Percentiles rank a stretch among this genome's conserved stretches.
phyloP scores from a whole-genome alignment of 1,140 invertebrate genomes.

The Caenorhabditis briggsae region DNA sequence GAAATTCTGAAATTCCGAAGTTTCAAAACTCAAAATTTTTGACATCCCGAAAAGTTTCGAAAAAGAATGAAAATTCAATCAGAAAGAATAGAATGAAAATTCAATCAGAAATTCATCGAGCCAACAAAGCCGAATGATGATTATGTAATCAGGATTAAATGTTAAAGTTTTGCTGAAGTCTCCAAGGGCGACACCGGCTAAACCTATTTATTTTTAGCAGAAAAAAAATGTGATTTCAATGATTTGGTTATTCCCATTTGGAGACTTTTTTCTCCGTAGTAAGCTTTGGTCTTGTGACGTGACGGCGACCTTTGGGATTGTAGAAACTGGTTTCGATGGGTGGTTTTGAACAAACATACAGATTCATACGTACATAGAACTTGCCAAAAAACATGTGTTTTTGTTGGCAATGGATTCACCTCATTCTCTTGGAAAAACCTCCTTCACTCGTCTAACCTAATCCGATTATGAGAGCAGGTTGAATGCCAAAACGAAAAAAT shows the following conservation, averaged over 20 bases:
- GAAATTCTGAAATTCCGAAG: too few species aligned
- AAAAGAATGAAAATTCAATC: too few species aligned
- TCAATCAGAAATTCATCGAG: neutral
- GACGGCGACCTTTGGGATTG: slow-evolving; percentile 2
- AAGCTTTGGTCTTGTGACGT: too few species aligned
- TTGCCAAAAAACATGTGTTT: too few species aligned
- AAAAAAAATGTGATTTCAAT: neutral
- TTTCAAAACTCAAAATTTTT: too few species aligned
- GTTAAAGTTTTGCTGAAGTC: neutral
- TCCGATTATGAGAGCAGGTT: slow-evolving; percentile 41
- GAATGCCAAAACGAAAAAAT: slow-evolving; percentile 5
- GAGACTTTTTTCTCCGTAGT: neutral
- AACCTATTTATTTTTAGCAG: slow-evolving; percentile 44
- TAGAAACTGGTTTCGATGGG: slow-evolving; percentile 13
- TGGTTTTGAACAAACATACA: slow-evolving; percentile 16
- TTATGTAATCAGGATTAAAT: neutral
- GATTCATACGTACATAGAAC: too few species aligned
- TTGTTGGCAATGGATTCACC: too few species aligned
- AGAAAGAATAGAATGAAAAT: too few species aligned
- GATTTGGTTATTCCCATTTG: neutral
- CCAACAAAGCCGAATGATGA: neutral
- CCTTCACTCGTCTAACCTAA: neutral
- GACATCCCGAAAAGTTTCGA: too few species aligned
- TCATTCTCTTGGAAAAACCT: neutral
- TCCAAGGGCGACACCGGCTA: neutral